phyloP scores from a whole-genome alignment of 2,797 vertebrate species.

The Ctenosaura bakeri region DNA sequence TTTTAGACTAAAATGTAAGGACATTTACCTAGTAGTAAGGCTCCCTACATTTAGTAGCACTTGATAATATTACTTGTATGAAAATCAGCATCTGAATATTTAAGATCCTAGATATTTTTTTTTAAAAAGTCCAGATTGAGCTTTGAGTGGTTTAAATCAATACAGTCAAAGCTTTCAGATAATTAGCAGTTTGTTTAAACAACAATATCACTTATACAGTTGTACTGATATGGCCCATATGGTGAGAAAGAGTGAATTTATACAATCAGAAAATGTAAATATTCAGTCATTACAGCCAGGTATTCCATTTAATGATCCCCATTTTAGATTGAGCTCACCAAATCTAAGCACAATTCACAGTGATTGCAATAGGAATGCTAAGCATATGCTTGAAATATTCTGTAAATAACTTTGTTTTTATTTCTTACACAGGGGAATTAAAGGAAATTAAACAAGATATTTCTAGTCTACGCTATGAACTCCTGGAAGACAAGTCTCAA shows the following conservation, averaged over 20 bases:
- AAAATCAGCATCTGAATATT: neutral
- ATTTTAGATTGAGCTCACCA: neutral
- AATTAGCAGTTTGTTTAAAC: neutral
- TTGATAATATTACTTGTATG: neutral
- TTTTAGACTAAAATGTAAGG: neutral
- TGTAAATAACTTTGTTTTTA: conserved; percentile 47
- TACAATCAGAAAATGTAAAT: neutral
- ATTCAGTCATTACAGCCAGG: neutral
- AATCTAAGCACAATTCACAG: neutral
- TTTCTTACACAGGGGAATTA: conserved; percentile 83
- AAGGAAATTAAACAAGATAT: conserved; percentile 94
- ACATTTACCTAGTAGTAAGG: neutral
- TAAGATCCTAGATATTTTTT: neutral
- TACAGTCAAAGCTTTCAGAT: neutral
- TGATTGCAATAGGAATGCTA: neutral
- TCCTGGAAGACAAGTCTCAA: conserved; percentile 91
- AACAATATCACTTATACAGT: neutral
- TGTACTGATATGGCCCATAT: neutral
- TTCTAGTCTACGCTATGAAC: conserved; percentile 90
- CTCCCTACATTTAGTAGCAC: neutral
- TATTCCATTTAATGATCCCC: neutral
- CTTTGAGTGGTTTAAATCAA: neutral
- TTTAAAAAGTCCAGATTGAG: neutral
- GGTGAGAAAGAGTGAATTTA: neutral
- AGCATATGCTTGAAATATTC: neutral